A percentile compares a stretch with the other conserved stretches of the same genome.
These are phyloP conservation scores for Agriopis aurantiaria DNA, from an alignment of 2,888 invertebrate genomes.

Conservation along the genomic window DNA sequence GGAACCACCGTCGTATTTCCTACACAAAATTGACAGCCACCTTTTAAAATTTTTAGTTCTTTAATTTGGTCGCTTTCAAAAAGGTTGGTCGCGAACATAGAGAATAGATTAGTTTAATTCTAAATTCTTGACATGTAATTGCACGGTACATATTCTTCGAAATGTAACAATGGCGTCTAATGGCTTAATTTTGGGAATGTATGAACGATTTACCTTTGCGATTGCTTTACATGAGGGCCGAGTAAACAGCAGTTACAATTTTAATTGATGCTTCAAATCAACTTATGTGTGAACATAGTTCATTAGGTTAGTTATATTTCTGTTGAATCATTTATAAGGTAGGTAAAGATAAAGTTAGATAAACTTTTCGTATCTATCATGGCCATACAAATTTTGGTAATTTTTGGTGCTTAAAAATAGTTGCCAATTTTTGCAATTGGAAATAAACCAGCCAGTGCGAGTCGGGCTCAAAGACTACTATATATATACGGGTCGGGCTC, in stretches of 20 bases:
- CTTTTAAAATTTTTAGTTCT: neutral
- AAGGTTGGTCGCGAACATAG: slow-evolving; percentile 36
- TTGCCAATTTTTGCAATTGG: too few species aligned
- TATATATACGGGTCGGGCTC: too few species aligned
- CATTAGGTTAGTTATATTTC: neutral
- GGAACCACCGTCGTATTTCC: slow-evolving; percentile 32
- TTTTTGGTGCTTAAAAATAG: too few species aligned
- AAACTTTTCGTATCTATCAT: neutral
- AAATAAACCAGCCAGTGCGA: too few species aligned
- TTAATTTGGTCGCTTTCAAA: neutral
- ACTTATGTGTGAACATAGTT: slow-evolving; percentile 10
- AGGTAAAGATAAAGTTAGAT: neutral
- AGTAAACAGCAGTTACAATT: slow-evolving; percentile 21
- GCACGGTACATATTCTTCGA: slow-evolving; percentile 50
- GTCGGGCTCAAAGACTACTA: too few species aligned
- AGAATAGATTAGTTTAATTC: slow-evolving; percentile 49
- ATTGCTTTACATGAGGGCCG: slow-evolving; percentile 10
- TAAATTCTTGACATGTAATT: slow-evolving; percentile 68
- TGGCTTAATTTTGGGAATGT: slow-evolving; percentile 43
- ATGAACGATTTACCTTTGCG: slow-evolving; percentile 12
- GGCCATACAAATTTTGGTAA: neutral
- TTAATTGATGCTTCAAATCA: slow-evolving; percentile 9
- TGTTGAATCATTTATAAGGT: neutral
- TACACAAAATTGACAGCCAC: neutral
- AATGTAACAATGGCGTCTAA: slow-evolving; percentile 47